These are phyloP conservation scores for Lissonota sp. DNA, from an alignment of 2,888 invertebrate genomes.

Conservation along the genomic window DNA sequence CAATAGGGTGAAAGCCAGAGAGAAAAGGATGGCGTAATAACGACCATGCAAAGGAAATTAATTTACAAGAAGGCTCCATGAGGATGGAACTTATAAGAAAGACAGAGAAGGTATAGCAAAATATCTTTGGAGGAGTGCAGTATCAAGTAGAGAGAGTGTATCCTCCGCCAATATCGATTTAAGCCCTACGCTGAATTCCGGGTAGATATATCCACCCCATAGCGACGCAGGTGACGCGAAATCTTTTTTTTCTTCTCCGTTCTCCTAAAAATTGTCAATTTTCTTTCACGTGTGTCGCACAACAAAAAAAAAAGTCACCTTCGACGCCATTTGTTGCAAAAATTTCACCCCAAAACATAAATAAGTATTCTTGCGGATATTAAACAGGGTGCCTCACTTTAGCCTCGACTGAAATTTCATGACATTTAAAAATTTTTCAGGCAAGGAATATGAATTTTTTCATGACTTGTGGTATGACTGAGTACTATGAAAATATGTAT, in stretches of 20 bases:
- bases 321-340: too few species aligned
- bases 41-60: conserved; percentile 67
- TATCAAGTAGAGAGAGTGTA: conserved; percentile 46
- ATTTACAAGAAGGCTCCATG: conserved; percentile 57
- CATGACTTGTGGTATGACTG: too few species aligned
- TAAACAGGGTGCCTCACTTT: too few species aligned
- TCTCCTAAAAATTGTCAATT: conserved; percentile 70
- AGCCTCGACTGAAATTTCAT: too few species aligned
- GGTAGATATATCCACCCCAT: conserved; percentile 23
- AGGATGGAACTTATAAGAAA: conserved; percentile 44
- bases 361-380: too few species aligned
- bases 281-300: conserved; percentile 46
- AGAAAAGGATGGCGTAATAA: conserved; percentile 53
- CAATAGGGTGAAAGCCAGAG: conserved; percentile 12
- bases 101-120: conserved; percentile 12
- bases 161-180: conserved; percentile 54
- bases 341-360: too few species aligned
- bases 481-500: too few species aligned
- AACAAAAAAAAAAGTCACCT: too few species aligned
- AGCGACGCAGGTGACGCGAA: conserved; percentile 70
- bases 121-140: conserved; percentile 55
- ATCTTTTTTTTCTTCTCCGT: conserved; percentile 64
- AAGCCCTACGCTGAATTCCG: conserved; percentile 12
- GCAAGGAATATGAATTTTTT: too few species aligned
- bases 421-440: too few species aligned